Evolutionary conservation across 2,888 invertebrate species (phyloP), one percentile per base, ranked within the genome.

Genomic region (Bibio marci): DNA sequence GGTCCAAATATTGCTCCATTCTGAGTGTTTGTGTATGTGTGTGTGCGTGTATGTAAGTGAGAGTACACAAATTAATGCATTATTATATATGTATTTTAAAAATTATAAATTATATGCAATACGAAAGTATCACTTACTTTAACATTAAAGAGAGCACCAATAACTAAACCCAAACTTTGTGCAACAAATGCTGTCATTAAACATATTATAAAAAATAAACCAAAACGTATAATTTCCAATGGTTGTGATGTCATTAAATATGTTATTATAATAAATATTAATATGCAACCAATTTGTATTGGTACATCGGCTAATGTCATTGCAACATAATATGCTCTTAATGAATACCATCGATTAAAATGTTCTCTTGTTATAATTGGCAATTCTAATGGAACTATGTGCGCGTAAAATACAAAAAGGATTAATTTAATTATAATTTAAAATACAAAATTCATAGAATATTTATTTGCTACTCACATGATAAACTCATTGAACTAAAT

Each of bases 181-280:
- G 88, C 79, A 5, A 90, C 83, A 35, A 90, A 69, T 1, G 86
- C 80, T 1, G 87, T 76, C 46, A 85, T 64, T 7, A 83, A 66
- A 30, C 80, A 72, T 49, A 86, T 77, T 34, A 73, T 63, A 35
- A 77, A 66, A 60, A 80, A 90, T 45, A 77, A 64, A 6, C 68
- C 53, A 52, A 92, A 76, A 41, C 94, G 69, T 46, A 65, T 62
- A 1, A 68, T 48, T 48, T 91, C 88, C n/a, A 66, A 53, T 0
- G 91, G 86, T 55, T 94, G 92, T 15, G 76, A 76, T 0, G 91
- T 91, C 70, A 94, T 67, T 59, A 74, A 75, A 62, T 90, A 94
- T 1, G 86, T 80, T 37, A 88, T 74, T 41, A 71, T 56, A 7
- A 80, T 74, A 52, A 86, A 94, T 6, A 74, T 58, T 10, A 81